Evolutionary conservation across 1,140 invertebrate species (phyloP), one percentile per base, ranked within the genome.

Genomic region (Ostrea denselamellosa): DNA sequence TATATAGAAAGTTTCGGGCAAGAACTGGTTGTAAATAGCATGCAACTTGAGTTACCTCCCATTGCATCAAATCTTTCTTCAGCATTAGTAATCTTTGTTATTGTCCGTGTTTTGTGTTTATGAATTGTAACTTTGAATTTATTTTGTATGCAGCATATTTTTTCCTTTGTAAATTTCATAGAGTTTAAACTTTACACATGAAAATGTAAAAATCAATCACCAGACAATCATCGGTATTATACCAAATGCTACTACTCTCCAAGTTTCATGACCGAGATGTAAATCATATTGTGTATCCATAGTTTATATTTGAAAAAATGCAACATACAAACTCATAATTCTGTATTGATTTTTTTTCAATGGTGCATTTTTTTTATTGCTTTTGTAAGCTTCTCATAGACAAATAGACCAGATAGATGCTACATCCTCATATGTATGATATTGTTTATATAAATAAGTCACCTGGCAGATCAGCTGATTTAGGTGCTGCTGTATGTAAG

Each of bases 311-410:
- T 77, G 68, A 77, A 77, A 28, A 77, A 77, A 12, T 77, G 68
- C 68, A 77, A 77, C 25, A 34, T 77, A 28, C 22, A 71, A 71
- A 77, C 9, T 28, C 28, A 28, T 77, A 77, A 28, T 77, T 77
- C 68, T 77, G 25, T 77, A 28, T 77, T 77, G 68, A 77, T 34
- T 34, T 71, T 25, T 77, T 77, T 62, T 25, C 8, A 77, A 77
- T 77, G 68, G 68, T 77, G 68, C 68, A 77, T 77, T 62, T 34
- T 62, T n/a, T 34, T 77, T 25, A 77, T 77, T 77, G 68, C 68
- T 77, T 77, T 34, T 77, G 68, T 77, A 77, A 77, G 68, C 68
- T 77, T 77, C 68, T 77, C 28, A 34, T 77, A 77, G 68, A 77
- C 22, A 28, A 77, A 10, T 77, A 77, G 14, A 34, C 68, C 68